phyloP scores from a whole-genome alignment of 2,888 invertebrate species.

The Achlya flavicornis region DNA sequence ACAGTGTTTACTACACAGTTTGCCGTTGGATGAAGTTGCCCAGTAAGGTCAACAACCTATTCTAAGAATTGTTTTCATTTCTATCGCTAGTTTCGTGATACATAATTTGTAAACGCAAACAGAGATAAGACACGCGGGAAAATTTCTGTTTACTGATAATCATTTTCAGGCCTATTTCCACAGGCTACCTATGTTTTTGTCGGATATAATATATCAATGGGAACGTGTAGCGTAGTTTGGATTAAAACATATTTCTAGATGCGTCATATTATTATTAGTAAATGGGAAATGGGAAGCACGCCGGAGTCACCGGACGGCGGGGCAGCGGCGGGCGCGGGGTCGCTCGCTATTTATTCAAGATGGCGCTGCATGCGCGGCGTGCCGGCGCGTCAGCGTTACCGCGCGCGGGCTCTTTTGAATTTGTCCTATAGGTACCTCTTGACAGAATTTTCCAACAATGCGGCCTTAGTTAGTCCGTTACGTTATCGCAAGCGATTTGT shows the following conservation, averaged over 20 bases:
- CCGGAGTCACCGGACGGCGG: slow-evolving; percentile 62
- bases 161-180: slow-evolving; percentile 16
- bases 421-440: slow-evolving; percentile 48
- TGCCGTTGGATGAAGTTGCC: neutral
- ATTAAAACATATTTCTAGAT: slow-evolving; percentile 32
- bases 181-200: neutral
- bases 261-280: slow-evolving; percentile 33
- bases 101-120: slow-evolving; percentile 53
- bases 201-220: slow-evolving; percentile 10
- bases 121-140: slow-evolving; percentile 70
- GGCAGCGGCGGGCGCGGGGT: slow-evolving; percentile 52
- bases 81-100: slow-evolving; percentile 49
- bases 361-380: slow-evolving; percentile 81
- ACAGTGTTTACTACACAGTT: slow-evolving; percentile 15
- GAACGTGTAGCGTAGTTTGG: slow-evolving; percentile 24
- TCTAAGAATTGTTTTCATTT: slow-evolving; percentile 36
- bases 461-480: slow-evolving; percentile 55
- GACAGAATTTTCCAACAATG: slow-evolving; percentile 71
- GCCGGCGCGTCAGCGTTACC: slow-evolving; percentile 71
- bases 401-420: slow-evolving; percentile 77
- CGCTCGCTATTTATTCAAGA: slow-evolving; percentile 64
- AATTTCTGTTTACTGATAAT: slow-evolving; percentile 45
- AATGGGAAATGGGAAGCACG: slow-evolving; percentile 57
- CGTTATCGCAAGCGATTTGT: slow-evolving; percentile 77
- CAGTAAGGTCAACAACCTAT: neutral